Percentiles rank a stretch among this genome's conserved stretches.
phyloP scores from a whole-genome alignment of 1,140 invertebrate genomes.

The Conus ventricosus region DNA sequence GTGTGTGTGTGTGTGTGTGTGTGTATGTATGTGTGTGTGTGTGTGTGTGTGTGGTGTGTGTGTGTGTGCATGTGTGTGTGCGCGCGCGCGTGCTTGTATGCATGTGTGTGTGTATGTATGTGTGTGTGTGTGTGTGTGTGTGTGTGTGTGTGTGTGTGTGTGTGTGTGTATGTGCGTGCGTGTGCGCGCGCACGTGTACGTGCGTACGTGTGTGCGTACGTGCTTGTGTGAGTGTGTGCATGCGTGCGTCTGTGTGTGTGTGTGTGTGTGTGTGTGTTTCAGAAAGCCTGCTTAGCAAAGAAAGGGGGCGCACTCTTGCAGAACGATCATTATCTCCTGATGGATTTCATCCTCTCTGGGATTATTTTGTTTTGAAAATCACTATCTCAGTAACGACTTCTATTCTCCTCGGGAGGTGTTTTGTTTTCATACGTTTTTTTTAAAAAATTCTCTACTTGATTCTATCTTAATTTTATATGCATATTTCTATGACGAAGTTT shows the following conservation, averaged over 20 bases:
- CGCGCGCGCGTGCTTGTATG: neutral
- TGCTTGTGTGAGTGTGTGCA: neutral
- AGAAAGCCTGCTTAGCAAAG: neutral
- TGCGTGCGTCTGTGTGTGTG: neutral
- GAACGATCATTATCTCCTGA: too few species aligned
- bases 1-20: neutral
- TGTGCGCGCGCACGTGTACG: neutral
- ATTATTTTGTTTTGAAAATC: too few species aligned
- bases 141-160: neutral
- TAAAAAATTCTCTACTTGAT: too few species aligned
- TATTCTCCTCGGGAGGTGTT: too few species aligned
- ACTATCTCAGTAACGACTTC: too few species aligned
- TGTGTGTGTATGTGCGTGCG: too few species aligned
- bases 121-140: slow-evolving; percentile 28
- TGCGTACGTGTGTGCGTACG: neutral
- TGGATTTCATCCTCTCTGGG: too few species aligned
- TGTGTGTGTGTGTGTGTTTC: neutral
- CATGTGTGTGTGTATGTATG: neutral
- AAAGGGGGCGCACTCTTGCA: neutral
- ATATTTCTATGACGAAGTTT: too few species aligned
- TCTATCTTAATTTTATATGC: too few species aligned
- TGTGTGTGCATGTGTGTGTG: neutral
- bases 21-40: neutral
- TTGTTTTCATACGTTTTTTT: too few species aligned
- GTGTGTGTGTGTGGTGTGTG: neutral